A percentile compares a stretch with the other conserved stretches of the same genome.
Conservation (phyloP, 1,140 invertebrate genomes). For the Camponotus pennsylvanicus region DNA sequence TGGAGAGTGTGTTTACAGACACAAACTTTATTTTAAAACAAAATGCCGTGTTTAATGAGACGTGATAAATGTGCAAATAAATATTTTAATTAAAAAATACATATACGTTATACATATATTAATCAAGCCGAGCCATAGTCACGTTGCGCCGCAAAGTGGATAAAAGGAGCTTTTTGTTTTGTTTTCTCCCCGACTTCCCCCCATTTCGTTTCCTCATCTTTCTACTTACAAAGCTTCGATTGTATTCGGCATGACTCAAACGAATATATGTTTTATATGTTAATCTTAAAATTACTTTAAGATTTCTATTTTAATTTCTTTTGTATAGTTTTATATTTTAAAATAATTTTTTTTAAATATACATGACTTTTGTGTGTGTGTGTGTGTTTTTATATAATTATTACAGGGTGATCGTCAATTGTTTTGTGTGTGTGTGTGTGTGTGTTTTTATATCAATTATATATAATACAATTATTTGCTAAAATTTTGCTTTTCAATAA, state of each 20-base stretch:
- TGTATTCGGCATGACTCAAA: constrained; percentile 24
- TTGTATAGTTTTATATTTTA: neutral
- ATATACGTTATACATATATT: neutral
- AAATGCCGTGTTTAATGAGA: neutral
- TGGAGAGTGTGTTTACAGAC: neutral
- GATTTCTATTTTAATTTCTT: neutral
- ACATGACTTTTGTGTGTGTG: neutral
- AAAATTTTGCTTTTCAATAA: neutral
- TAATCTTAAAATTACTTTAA: constrained; percentile 2
- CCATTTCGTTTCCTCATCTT: constrained; percentile 15
- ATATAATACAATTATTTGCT: constrained; percentile 10
- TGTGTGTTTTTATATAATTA: neutral
- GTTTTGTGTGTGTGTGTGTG: too few species aligned
- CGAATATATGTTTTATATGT: neutral
- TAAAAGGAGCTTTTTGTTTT: constrained; percentile 41
- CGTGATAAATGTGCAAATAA: neutral
- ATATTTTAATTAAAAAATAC: constrained; percentile 46
- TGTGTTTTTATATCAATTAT: neutral
- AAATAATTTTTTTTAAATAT: neutral
- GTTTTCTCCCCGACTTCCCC: constrained; percentile 8
- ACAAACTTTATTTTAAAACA: neutral
- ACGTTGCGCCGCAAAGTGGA: constrained; percentile 10
- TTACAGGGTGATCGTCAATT: too few species aligned
- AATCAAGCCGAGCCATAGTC: neutral
- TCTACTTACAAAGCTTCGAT: constrained; percentile 36